A percentile compares a stretch with the other conserved stretches of the same genome.
Conservation (phyloP, 2,888 invertebrate species). For the Oegoconia quadripuncta region DNA sequence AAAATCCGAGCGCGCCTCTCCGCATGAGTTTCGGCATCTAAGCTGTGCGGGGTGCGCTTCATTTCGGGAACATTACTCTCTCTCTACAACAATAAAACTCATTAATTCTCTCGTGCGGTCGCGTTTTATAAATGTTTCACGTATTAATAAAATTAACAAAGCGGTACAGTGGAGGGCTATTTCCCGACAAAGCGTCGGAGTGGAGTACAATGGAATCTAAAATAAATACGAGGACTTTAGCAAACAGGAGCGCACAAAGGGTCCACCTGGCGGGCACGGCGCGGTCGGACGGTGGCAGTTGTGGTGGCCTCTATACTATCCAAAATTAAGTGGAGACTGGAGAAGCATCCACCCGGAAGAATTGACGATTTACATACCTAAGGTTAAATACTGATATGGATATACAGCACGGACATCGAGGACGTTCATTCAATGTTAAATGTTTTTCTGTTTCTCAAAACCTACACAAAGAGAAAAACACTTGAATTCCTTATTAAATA, state of each 20-base stretch:
- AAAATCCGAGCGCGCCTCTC: conserved; percentile 45
- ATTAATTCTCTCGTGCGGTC: conserved; percentile 72
- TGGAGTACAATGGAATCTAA: conserved; percentile 72
- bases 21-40: conserved; percentile 52
- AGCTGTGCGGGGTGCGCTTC: conserved; percentile 45
- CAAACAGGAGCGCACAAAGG: conserved; percentile 71
- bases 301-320: neutral
- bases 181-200: conserved; percentile 70
- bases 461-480: too few species aligned
- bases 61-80: conserved; percentile 67
- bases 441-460: too few species aligned
- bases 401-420: too few species aligned
- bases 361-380: too few species aligned
- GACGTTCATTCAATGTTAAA: too few species aligned
- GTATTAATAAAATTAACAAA: conserved; percentile 79
- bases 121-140: conserved; percentile 77
- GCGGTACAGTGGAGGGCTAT: conserved; percentile 68
- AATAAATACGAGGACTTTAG: conserved; percentile 77
- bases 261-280: conserved; percentile 58
- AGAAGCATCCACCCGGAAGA: neutral
- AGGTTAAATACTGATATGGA: too few species aligned
- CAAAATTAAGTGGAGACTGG: neutral
- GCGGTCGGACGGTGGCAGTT: conserved; percentile 22
- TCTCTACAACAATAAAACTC: conserved; percentile 74
- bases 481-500: too few species aligned